Conservation (phyloP, 2,888 invertebrate species). For the Microdon myrmicae region DNA sequence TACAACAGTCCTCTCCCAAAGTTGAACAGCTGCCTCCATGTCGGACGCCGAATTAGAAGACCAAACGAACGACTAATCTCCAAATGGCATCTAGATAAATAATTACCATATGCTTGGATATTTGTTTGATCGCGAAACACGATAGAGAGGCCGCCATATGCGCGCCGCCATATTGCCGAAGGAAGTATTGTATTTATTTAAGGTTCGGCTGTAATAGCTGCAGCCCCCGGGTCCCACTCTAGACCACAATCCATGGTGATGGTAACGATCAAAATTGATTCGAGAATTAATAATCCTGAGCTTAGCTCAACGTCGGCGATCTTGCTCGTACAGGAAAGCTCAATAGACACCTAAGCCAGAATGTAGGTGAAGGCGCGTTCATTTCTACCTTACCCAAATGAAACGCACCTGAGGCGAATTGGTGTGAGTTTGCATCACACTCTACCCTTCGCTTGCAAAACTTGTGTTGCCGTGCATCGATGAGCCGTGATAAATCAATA, state of each 20-base stretch:
- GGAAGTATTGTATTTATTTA: constrained; percentile 30
- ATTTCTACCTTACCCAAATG: constrained; percentile 42
- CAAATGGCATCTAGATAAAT: constrained; percentile 55
- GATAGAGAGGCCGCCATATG: constrained; percentile 42
- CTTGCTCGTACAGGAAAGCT: constrained; percentile 22
- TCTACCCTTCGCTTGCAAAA: constrained; percentile 6
- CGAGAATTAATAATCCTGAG: constrained; percentile 36
- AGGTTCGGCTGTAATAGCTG: constrained; percentile 23
- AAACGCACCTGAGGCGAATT: constrained; percentile 42
- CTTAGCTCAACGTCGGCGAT: constrained; percentile 27
- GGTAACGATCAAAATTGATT: constrained; percentile 40
- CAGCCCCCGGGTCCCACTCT: too few relatives aligned
- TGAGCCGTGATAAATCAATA: constrained; percentile 48
- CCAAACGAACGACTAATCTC: constrained; percentile 48
- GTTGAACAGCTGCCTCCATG: constrained; percentile 16
- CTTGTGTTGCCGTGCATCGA: constrained; percentile 22
- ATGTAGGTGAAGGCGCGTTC: constrained; percentile 19
- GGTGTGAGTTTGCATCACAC: constrained; percentile 2
- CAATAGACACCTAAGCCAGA: constrained; percentile 35
- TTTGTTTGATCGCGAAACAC: constrained; percentile 40
- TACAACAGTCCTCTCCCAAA: constrained; percentile 21
- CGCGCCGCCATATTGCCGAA: constrained; percentile 18
- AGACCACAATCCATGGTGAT: neutral
- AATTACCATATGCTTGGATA: constrained; percentile 54
- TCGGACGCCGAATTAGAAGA: constrained; percentile 45